phyloP scores from a whole-genome alignment of 2,113 vertebrate genomes.

The Saccopteryx bilineata region DNA sequence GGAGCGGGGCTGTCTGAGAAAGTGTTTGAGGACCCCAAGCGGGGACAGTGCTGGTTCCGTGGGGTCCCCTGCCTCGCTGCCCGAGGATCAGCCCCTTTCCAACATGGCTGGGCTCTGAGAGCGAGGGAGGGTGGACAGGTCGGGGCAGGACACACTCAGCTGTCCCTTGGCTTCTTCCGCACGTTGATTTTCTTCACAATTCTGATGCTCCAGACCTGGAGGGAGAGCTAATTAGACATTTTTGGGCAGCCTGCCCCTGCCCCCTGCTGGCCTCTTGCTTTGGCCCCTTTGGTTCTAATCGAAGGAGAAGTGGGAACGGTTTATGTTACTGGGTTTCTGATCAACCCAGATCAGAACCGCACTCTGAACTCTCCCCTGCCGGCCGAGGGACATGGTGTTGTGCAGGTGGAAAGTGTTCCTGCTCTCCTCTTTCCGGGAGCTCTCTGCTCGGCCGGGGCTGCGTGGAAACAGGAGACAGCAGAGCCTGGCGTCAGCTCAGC shows the following conservation, averaged over 20 bases:
- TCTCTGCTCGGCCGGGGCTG: neutral
- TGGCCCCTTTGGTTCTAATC: neutral
- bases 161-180: constrained; percentile 10
- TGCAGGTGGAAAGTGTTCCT: neutral
- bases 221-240: constrained; percentile 54
- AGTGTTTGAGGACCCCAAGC: neutral
- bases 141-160: neutral
- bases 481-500: neutral
- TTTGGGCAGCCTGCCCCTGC: constrained; percentile 43
- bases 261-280: constrained; percentile 2
- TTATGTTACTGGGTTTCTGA: neutral
- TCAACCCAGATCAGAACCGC: neutral
- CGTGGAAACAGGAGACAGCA: fast-evolving
- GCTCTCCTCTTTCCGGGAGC: neutral
- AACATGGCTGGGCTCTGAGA: neutral
- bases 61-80: neutral
- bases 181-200: neutral
- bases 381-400: neutral
- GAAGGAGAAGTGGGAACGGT: neutral
- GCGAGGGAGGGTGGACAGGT: too few species aligned
- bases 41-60: neutral
- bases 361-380: neutral
- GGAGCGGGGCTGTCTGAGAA: neutral
- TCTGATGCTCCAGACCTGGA: constrained; percentile 30
- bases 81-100: neutral